These are phyloP conservation scores for Plagodis pulveraria DNA, from an alignment of 2,888 invertebrate genomes.

Conservation along the genomic window DNA sequence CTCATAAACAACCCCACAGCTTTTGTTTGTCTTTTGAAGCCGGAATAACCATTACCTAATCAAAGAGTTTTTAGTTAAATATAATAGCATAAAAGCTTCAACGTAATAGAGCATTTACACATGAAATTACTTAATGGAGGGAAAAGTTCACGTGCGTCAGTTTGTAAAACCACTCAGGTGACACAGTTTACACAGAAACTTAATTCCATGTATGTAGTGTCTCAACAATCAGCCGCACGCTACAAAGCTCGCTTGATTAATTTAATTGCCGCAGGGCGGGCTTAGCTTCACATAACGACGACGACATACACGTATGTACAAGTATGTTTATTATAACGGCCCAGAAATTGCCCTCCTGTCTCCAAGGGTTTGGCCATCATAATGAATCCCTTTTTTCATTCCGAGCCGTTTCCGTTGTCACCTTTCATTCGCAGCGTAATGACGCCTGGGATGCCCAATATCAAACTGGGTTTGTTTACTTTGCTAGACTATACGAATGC, in stretches of 20 bases:
- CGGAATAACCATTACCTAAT: constrained; percentile 22
- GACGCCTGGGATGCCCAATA: constrained; percentile 31
- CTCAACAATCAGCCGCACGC: constrained; percentile 46
- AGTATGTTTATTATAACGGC: constrained; percentile 35
- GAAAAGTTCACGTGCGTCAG: constrained; percentile 22
- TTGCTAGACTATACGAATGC: constrained; percentile 1
- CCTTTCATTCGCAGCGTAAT: constrained; percentile 35
- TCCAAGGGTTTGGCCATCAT: constrained; percentile 40
- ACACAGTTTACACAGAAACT: constrained; percentile 34
- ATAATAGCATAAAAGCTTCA: constrained; percentile 21
- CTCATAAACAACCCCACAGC: constrained; percentile 11
- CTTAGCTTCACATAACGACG: constrained; percentile 34
- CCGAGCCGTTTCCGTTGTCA: constrained; percentile 36
- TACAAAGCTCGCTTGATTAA: constrained; percentile 52
- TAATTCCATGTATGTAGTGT: constrained; percentile 40
- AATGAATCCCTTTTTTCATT: constrained; percentile 42
- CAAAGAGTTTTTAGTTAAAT: constrained; percentile 21
- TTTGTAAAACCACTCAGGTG: constrained; percentile 30
- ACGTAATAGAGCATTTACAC: constrained; percentile 12
- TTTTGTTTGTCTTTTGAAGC: constrained; percentile 20
- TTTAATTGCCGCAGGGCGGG: constrained; percentile 46
- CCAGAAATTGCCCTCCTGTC: constrained; percentile 33
- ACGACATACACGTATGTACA: constrained; percentile 33
- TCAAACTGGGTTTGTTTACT: constrained; percentile 30
- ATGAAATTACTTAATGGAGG: constrained; percentile 23